Evolutionary conservation across 2,888 invertebrate genomes (phyloP).

Genomic region (Colletes collaris): DNA sequence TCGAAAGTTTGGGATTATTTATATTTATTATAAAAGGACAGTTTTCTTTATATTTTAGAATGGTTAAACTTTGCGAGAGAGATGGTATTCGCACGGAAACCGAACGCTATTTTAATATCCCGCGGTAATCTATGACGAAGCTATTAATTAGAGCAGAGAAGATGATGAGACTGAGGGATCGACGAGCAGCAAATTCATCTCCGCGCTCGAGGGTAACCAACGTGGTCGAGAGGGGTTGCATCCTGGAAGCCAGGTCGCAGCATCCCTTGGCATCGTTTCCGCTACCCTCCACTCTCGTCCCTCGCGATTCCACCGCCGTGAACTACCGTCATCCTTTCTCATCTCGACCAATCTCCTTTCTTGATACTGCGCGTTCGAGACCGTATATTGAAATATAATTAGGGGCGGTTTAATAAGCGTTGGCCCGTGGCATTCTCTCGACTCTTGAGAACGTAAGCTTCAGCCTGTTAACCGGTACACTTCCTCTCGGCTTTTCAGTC

Average conservation of each 20-base stretch:
- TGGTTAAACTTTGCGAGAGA: neutral
- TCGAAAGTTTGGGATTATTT: neutral
- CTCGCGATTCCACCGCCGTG: constrained; percentile 11
- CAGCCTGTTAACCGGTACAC: constrained; percentile 66
- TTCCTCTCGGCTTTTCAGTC: constrained; percentile 42
- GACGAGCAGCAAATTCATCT: constrained; percentile 64
- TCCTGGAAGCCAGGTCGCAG: constrained; percentile 40
- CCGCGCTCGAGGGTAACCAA: constrained; percentile 55
- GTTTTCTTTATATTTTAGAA: too few relatives aligned
- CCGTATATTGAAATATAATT: constrained; percentile 79
- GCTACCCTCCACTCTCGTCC: constrained; percentile 17
- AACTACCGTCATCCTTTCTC: constrained; percentile 48
- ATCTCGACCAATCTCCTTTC: constrained; percentile 56
- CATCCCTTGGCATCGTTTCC: constrained; percentile 59
- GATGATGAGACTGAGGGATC: constrained; percentile 54
- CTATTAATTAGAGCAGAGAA: constrained; percentile 66
- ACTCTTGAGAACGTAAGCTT: constrained; percentile 67
- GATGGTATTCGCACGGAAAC: constrained; percentile 8
- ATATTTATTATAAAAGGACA: neutral
- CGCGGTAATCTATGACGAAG: constrained; percentile 63
- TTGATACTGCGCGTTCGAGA: constrained; percentile 53
- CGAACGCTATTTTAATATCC: constrained; percentile 62
- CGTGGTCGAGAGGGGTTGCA: constrained; percentile 59
- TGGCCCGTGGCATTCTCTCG: constrained; percentile 73
- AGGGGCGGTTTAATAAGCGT: constrained; percentile 78